Evolutionary conservation across 92 coral and sea anemone genomes (phyloP).

Genomic region (Porites rus): DNA sequence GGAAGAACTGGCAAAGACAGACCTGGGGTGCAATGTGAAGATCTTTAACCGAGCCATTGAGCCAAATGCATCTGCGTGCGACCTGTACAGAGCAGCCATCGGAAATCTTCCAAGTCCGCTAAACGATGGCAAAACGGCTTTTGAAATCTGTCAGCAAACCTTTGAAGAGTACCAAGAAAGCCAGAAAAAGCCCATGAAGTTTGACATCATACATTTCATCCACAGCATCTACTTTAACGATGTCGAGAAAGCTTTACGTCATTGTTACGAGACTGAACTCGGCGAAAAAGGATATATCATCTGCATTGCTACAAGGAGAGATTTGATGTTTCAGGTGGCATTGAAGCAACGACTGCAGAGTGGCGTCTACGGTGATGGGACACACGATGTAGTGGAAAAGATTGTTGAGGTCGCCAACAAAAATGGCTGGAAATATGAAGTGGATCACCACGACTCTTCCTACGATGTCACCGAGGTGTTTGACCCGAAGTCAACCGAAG

Average conservation of each 20-base stretch:
- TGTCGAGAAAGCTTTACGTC: slow-evolving; percentile 30
- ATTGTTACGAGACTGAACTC: slow-evolving; percentile 30
- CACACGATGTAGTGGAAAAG: neutral
- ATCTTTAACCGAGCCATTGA: slow-evolving; percentile 49
- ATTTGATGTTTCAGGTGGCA: neutral
- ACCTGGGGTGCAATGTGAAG: neutral
- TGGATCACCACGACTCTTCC: slow-evolving; percentile 15
- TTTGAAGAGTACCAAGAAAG: slow-evolving; percentile 34
- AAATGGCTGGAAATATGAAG: slow-evolving; percentile 35
- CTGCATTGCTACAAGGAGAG: neutral
- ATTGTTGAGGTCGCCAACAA: slow-evolving; percentile 18
- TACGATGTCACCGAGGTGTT: slow-evolving; percentile 41
- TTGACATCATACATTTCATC: slow-evolving; percentile 59
- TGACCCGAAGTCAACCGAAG: slow-evolving; percentile 37
- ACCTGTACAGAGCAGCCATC: slow-evolving; percentile 12
- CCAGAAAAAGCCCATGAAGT: slow-evolving; percentile 8
- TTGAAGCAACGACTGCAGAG: neutral
- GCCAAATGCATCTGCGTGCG: slow-evolving; percentile 10
- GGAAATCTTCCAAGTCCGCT: slow-evolving; percentile 5
- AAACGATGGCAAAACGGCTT: neutral
- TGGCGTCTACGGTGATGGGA: neutral
- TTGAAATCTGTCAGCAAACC: slow-evolving; percentile 37
- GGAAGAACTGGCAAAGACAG: slow-evolving; percentile 6
- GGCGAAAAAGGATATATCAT: neutral
- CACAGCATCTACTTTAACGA: slow-evolving; percentile 40